These are phyloP conservation scores for Dynastes grantii DNA, from an alignment of 2,888 invertebrate genomes.

Conservation along the genomic window DNA sequence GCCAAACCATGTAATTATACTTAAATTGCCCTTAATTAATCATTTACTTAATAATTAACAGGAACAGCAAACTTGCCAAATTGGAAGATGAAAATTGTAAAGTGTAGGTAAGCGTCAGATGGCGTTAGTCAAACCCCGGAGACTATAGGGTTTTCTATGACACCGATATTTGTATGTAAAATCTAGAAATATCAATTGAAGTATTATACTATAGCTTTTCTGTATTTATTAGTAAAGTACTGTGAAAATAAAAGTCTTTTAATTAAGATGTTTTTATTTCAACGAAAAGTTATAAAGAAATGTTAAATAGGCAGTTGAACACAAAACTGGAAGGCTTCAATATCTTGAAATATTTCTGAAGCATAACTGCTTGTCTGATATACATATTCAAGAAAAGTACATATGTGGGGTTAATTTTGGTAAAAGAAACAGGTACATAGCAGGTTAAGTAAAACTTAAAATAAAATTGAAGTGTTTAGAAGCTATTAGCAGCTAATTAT, in stretches of 20 bases:
- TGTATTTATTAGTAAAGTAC: conserved; percentile 63
- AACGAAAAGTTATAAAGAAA: neutral
- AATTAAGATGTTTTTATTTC: conserved; percentile 28
- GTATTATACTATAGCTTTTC: conserved; percentile 55
- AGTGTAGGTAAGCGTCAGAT: neutral
- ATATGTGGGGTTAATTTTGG: too few species aligned
- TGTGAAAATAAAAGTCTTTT: conserved; percentile 51
- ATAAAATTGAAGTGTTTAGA: too few species aligned
- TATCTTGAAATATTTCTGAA: too few species aligned
- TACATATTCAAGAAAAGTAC: neutral
- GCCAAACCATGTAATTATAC: conserved; percentile 58
- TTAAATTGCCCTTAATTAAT: conserved; percentile 51
- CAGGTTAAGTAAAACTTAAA: too few species aligned
- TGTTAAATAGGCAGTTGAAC: neutral
- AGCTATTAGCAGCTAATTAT: too few species aligned
- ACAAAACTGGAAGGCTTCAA: too few species aligned
- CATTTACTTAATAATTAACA: conserved; percentile 45
- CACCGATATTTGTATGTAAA: conserved; percentile 42
- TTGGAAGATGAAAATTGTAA: neutral
- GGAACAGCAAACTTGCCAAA: conserved; percentile 63
- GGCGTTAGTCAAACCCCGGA: conserved; percentile 3
- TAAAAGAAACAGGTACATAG: too few species aligned
- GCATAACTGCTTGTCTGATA: too few species aligned
- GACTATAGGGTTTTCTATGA: neutral
- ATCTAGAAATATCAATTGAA: conserved; percentile 45